Evolutionary conservation across 2,888 invertebrate species (phyloP).

Genomic region (Alentia gelatinosa): DNA sequence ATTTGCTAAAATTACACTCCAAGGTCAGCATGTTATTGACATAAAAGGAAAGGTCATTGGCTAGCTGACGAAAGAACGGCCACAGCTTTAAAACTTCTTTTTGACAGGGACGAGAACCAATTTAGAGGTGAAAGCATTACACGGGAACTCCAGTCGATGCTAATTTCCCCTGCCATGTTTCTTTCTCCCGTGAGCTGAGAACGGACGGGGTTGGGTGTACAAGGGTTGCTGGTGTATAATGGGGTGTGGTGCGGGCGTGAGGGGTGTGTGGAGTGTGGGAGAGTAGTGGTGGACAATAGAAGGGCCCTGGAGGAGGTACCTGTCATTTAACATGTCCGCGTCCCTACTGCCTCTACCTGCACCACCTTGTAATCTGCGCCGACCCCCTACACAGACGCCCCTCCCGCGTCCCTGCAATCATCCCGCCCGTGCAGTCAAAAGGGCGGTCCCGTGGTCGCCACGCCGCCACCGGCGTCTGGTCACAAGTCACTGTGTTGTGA

Average conservation of each 20-base stretch:
- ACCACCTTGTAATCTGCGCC: not conserved
- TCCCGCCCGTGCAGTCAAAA: conserved; percentile 26
- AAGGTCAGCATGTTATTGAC: no score
- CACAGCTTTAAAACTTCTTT: no score
- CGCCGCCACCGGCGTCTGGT: conserved; percentile 1
- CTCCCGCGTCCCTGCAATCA: conserved; percentile 6
- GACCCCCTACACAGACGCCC: not conserved
- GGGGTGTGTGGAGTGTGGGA: not conserved
- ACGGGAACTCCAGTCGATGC: no score
- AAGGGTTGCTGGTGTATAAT: no score
- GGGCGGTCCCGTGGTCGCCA: not conserved
- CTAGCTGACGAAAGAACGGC: no score
- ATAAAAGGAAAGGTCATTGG: no score
- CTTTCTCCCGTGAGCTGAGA: no score
- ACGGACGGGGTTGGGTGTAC: no score
- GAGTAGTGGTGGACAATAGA: not conserved
- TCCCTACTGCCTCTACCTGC: not conserved
- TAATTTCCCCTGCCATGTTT: no score
- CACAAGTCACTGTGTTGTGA: conserved; percentile 22
- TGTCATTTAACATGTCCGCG: not conserved
- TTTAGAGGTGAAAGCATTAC: no score
- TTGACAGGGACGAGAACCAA: no score
- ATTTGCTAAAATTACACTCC: no score
- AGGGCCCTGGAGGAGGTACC: not conserved
- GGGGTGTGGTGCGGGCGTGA: not conserved